These are phyloP conservation scores for Cryptocephalus moraei DNA, from an alignment of 2,888 invertebrate species.

Conservation along the genomic window DNA sequence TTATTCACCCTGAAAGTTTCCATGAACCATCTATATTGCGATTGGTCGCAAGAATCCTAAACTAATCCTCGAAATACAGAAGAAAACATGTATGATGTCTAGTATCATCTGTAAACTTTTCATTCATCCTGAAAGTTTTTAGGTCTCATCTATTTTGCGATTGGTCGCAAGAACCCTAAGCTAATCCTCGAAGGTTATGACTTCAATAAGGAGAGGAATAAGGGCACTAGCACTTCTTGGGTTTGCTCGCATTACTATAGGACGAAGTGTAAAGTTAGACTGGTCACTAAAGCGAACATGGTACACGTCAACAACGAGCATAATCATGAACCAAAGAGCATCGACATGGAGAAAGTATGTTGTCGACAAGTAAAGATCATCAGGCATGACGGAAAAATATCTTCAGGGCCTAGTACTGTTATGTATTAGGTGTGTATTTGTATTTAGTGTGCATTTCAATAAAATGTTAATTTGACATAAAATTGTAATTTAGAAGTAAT, in stretches of 20 bases:
- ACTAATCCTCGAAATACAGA: constrained; percentile 14
- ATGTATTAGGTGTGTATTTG: too few species aligned
- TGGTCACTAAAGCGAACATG: constrained; percentile 8
- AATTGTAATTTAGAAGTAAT: too few species aligned
- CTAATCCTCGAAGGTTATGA: constrained; percentile 19
- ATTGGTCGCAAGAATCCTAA: constrained; percentile 8
- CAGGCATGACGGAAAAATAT: too few species aligned
- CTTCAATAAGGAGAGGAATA: constrained; percentile 19
- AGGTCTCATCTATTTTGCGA: constrained; percentile 3
- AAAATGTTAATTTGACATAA: too few species aligned
- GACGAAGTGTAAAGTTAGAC: constrained; percentile 18
- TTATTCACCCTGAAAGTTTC: neutral
- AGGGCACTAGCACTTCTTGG: constrained; percentile 19
- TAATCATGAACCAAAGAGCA: constrained; percentile 15
- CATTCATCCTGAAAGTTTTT: neutral
- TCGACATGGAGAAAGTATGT: neutral
- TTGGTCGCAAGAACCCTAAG: constrained; percentile 9
- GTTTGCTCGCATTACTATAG: constrained; percentile 19
- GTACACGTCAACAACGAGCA: constrained; percentile 17
- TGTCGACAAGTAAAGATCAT: neutral
- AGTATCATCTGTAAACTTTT: neutral
- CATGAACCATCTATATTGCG: constrained; percentile 1
- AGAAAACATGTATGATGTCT: neutral
- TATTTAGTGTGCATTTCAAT: too few species aligned
- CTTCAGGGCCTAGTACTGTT: too few species aligned